phyloP scores from a whole-genome alignment of 2,113 vertebrate genomes.

The Telmatochromis bifrenatus region DNA sequence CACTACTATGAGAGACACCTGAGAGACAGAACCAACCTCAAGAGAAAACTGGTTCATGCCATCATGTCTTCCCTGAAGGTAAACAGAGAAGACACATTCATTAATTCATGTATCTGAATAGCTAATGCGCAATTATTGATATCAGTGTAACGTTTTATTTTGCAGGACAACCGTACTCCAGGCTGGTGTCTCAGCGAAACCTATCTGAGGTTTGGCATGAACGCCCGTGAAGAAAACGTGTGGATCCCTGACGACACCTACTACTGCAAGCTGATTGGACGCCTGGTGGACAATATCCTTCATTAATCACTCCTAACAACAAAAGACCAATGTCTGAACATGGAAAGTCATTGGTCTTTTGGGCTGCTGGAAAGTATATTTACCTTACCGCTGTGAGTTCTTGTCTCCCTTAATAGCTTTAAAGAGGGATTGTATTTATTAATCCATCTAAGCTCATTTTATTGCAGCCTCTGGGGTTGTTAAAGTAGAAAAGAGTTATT shows the following conservation, averaged over 20 bases:
- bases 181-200: slow-evolving; percentile 98
- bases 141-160: not conserved
- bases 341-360: not conserved
- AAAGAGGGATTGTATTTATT: not conserved
- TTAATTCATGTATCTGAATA: not conserved
- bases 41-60: slow-evolving; percentile 94
- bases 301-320: not conserved
- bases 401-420: not conserved
- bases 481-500: not conserved
- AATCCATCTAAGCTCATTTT: not conserved
- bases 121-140: not conserved
- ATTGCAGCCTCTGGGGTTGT: not conserved
- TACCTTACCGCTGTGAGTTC: not conserved
- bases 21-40: slow-evolving; percentile 87
- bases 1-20: slow-evolving; percentile 95
- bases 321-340: not conserved
- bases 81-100: not conserved
- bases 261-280: slow-evolving; percentile 96
- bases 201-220: slow-evolving; percentile 93
- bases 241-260: slow-evolving; percentile 97
- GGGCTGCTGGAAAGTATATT: not conserved
- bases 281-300: slow-evolving; percentile 99
- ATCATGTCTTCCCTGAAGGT: slow-evolving; percentile 95
- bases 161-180: slow-evolving; percentile 83
- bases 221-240: slow-evolving; percentile 86